Conservation (phyloP, 2,113 vertebrate species). For the Xenopus borealis region DNA sequence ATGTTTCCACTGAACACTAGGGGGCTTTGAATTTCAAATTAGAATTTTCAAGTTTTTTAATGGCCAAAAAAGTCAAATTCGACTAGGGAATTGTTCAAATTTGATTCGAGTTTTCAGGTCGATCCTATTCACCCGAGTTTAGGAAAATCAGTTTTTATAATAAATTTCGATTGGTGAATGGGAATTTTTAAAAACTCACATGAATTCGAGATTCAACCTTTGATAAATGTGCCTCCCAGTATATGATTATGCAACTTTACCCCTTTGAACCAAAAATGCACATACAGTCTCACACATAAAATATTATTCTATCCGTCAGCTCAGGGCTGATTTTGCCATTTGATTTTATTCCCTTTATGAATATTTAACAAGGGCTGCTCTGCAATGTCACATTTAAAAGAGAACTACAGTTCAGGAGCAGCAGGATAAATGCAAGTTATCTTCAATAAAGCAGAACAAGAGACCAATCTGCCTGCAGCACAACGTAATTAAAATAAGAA, state of each 20-base stretch:
- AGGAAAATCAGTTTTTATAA: no score
- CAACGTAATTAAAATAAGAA: constrained; percentile 38
- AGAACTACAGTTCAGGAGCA: constrained; percentile 35
- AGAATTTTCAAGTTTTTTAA: no score
- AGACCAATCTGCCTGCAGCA: constrained; percentile 32
- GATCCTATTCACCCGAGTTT: no score
- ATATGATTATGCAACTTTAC: not conserved
- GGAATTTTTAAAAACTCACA: no score
- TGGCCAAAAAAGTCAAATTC: no score
- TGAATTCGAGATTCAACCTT: no score
- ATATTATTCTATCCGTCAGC: constrained; percentile 24
- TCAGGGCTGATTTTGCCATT: constrained; percentile 30
- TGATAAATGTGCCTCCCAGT: no score
- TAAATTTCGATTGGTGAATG: no score
- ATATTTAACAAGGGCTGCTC: constrained; percentile 35
- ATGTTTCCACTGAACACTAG: no score
- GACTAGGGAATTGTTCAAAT: no score
- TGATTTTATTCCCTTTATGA: constrained; percentile 43
- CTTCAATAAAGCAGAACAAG: constrained; percentile 39
- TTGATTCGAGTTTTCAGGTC: no score
- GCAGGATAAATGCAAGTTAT: constrained; percentile 29
- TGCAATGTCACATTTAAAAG: constrained; percentile 37
- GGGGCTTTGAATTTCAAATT: no score
- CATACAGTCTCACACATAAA: constrained; percentile 2
- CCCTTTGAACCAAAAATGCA: not conserved